phyloP scores from a whole-genome alignment of 2,888 invertebrate species.

The Platynereis dumerilii region DNA sequence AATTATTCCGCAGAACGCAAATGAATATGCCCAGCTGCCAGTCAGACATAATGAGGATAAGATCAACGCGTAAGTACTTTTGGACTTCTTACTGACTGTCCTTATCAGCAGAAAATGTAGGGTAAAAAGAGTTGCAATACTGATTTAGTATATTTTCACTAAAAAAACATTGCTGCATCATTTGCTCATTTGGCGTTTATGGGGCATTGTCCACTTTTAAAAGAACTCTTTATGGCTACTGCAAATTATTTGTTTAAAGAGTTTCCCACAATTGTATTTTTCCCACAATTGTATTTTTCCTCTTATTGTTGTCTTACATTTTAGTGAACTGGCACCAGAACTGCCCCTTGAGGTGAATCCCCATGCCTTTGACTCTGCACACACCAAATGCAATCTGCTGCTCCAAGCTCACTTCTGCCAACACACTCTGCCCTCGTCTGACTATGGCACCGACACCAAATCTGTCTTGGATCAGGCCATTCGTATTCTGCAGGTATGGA shows the following conservation, averaged over 20 bases:
- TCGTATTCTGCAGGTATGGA: conserved; percentile 77
- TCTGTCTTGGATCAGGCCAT: conserved; percentile 96
- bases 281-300: no score
- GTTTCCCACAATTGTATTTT: no score
- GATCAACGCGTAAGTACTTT: conserved; percentile 77
- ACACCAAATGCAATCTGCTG: conserved; percentile 91
- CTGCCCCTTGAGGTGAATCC: conserved; percentile 78
- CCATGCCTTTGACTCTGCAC: conserved; percentile 84
- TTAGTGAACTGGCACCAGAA: conserved; percentile 79
- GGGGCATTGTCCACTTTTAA: no score
- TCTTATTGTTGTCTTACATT: conserved; percentile 23
- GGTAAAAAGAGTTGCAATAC: no score
- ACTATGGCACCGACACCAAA: conserved; percentile 95
- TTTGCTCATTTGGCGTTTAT: no score
- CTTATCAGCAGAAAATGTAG: no score
- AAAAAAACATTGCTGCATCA: no score
- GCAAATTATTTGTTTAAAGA: no score
- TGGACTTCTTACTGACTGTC: no score
- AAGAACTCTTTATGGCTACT: no score
- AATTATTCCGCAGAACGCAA: conserved; percentile 70
- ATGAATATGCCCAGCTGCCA: conserved; percentile 90
- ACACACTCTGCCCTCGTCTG: conserved; percentile 82
- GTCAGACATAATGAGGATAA: conserved; percentile 97
- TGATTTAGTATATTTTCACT: no score
- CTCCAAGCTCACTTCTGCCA: conserved; percentile 94